phyloP scores from a whole-genome alignment of 35 echinoderm and acorn worm genomes.

The Lytechinus variegatus region DNA sequence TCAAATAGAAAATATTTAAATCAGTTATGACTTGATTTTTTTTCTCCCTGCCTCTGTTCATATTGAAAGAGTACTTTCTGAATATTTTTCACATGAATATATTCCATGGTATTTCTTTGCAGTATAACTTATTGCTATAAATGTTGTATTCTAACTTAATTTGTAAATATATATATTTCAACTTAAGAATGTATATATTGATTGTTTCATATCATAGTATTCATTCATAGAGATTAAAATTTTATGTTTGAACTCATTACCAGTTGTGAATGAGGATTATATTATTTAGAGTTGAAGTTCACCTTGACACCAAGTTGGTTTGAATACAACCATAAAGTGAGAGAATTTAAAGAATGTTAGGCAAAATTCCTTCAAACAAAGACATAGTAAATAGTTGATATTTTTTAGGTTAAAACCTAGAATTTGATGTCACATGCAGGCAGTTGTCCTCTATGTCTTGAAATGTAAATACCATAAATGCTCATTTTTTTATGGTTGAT shows the following conservation, averaged over 20 bases:
- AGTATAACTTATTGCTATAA: background rate
- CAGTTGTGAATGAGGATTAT: background rate
- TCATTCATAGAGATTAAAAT: background rate
- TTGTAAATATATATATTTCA: background rate
- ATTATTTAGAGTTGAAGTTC: background rate
- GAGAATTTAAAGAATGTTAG: no score
- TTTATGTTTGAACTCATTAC: background rate
- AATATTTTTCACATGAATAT: background rate
- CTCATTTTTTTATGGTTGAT: no score
- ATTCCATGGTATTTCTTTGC: background rate
- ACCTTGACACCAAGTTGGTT: no score
- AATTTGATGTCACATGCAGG: no score
- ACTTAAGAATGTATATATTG: background rate
- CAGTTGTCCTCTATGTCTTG: no score
- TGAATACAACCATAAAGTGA: no score
- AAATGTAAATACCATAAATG: no score
- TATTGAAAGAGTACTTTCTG: background rate
- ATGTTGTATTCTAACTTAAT: background rate
- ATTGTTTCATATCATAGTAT: background rate
- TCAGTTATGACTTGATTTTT: background rate
- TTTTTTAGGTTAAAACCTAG: no score
- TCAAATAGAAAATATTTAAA: background rate
- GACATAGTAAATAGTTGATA: no score
- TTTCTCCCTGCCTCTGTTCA: background rate
- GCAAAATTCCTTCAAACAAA: no score